Evolutionary conservation across 2,113 vertebrate genomes (phyloP), one percentile per base, ranked within the genome.

Genomic region (Trochalopteron elliotii): DNA sequence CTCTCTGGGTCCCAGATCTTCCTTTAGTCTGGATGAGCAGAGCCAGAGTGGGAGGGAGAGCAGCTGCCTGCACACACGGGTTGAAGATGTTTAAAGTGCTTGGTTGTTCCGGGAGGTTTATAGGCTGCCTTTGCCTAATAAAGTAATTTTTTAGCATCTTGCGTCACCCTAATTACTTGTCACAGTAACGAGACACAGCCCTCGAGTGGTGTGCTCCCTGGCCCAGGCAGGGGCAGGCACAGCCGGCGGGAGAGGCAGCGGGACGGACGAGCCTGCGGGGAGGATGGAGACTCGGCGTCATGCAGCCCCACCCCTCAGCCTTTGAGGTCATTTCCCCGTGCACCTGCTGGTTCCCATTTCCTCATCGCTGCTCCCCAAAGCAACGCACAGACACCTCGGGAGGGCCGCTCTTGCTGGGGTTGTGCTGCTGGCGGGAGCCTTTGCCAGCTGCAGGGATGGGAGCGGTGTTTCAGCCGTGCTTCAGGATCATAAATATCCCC

Each of bases 91-190:
- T 96, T 93, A 87, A 87, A 19, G 11, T 50, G 53, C 60, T 61
- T 86, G 88, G 88, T 90, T 93, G 93, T 86, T 98, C 97, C 33
- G 14, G 93, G 91, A 96, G 83, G 76, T 96, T 98, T 97, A 96
- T 28, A 86, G 87, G 93, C 95, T 42, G 67, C 87, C 95, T 97
- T 98, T 95, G 94, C 96, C 97, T 95, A 97, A 97, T 97, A 98
- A 98, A 97, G 97, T 91, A 82, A 96, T 96, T 95, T 97, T 96
- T 96, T 92, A 97, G 94, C 89, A 57, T 97, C 95, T 97, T 93
- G 25, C 96, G 49, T 97, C 95, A 80, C 82, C 83, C 90, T 98
- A 97, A 98, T 98, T 97, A 87, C 97, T 97, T 97, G 97, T 98
- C 97, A 97, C 85, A 95, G 59, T 86, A 97, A 95, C 8, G 2